phyloP scores from a whole-genome alignment of 2,113 vertebrate species.

The Prinia subflava region DNA sequence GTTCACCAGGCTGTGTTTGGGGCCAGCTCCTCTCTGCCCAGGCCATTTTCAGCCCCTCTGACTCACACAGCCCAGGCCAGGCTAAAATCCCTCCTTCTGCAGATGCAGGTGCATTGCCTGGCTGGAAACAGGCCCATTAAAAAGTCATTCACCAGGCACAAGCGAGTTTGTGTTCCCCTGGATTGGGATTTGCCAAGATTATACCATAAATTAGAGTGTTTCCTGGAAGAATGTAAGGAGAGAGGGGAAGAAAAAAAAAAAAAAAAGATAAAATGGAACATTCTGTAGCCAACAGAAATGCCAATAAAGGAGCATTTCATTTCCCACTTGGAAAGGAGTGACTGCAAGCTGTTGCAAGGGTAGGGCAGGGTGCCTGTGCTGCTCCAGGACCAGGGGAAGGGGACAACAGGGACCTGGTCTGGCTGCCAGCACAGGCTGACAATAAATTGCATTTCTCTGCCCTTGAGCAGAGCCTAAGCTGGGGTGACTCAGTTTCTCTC shows the following conservation, averaged over 20 bases:
- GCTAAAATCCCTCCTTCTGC: not conserved
- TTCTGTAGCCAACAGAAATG: conserved; percentile 16
- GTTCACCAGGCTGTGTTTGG: not conserved
- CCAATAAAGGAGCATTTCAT: conserved; percentile 26
- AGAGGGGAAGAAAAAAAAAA: not conserved
- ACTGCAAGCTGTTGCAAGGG: not conserved
- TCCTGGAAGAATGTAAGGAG: conserved; percentile 37
- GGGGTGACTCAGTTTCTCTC: not conserved
- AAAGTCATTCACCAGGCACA: conserved; percentile 22
- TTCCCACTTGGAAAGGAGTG: not conserved
- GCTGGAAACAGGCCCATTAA: not conserved
- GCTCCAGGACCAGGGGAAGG: not conserved
- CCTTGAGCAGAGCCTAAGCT: not conserved
- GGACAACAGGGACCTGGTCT: not conserved
- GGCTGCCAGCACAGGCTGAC: not conserved
- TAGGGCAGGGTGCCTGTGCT: not conserved
- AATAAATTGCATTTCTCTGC: not conserved
- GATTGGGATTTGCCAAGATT: conserved; percentile 48
- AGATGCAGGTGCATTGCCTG: not conserved
- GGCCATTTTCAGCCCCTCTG: not conserved
- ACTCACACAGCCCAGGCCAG: not conserved
- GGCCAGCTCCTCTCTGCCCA: not conserved
- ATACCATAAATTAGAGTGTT: conserved; percentile 35
- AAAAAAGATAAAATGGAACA: not conserved
- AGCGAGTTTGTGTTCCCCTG: conserved; percentile 7